phyloP scores from a whole-genome alignment of 2,797 vertebrate species.

The Rhynchotus rufescens region DNA sequence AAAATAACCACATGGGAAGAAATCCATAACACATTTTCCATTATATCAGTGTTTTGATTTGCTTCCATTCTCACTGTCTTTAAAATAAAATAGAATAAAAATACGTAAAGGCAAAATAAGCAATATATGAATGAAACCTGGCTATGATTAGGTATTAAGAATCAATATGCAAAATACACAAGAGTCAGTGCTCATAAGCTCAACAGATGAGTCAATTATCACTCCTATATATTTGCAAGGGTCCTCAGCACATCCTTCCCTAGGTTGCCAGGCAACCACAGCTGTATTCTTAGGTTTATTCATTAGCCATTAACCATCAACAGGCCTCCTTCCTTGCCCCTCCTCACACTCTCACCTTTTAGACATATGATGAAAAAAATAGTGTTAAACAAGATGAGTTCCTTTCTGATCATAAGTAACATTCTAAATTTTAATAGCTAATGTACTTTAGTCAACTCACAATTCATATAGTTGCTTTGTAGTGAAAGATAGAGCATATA shows the following conservation, averaged over 20 bases:
- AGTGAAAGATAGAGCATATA: neutral
- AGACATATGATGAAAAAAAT: neutral
- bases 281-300: constrained; percentile 34
- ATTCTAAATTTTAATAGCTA: constrained; percentile 16
- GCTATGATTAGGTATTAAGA: neutral
- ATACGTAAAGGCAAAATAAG: neutral
- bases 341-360: neutral
- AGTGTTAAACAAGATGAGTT: constrained; percentile 53
- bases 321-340: constrained; percentile 41
- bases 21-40: neutral
- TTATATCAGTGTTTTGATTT: neutral
- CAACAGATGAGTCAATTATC: constrained; percentile 38
- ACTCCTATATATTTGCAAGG: neutral
- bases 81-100: neutral
- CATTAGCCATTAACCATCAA: constrained; percentile 58
- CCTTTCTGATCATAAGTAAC: constrained; percentile 29
- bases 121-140: neutral
- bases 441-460: constrained; percentile 35
- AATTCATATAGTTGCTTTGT: neutral
- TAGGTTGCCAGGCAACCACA: constrained; percentile 61
- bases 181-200: neutral
- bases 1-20: neutral
- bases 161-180: constrained; percentile 16
- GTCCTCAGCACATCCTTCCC: constrained; percentile 33
- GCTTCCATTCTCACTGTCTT: neutral